A percentile compares a stretch with the other conserved stretches of the same genome.
Conservation (phyloP, 2,888 invertebrate genomes). For the Oligia latruncula region DNA sequence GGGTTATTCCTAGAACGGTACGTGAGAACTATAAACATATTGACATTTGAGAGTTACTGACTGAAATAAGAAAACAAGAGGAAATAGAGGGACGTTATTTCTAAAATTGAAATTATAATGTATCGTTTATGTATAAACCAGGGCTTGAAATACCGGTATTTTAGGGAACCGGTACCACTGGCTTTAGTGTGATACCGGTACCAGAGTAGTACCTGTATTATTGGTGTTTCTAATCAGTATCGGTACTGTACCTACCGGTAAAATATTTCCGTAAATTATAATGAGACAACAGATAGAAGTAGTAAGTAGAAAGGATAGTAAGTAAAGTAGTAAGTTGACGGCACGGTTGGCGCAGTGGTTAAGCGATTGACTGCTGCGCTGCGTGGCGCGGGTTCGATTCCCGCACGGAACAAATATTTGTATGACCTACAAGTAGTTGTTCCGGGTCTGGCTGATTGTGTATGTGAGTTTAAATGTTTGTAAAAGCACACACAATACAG, state of each 20-base stretch:
- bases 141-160: not conserved
- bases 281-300: not conserved
- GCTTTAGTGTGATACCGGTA: not conserved
- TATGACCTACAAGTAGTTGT: too few relatives aligned
- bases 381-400: too few relatives aligned
- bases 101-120: not conserved
- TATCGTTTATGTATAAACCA: not conserved
- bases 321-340: too few relatives aligned
- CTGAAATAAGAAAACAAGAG: not conserved
- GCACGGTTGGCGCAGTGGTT: too few relatives aligned
- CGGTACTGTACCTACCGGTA: not conserved
- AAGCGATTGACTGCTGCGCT: too few relatives aligned
- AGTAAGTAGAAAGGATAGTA: not conserved
- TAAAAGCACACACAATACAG: too few relatives aligned
- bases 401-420: too few relatives aligned
- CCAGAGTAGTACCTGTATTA: not conserved
- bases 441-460: too few relatives aligned
- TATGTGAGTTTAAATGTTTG: too few relatives aligned
- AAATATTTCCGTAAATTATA: not conserved
- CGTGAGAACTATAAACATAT: slow-evolving; percentile 9
- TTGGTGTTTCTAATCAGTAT: not conserved
- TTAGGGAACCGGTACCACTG: not conserved
- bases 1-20: slow-evolving; percentile 13
- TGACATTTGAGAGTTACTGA: slow-evolving; percentile 12
- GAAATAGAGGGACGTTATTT: not conserved